Conservation (phyloP, 2,888 invertebrate species). For the Acronicta psi region DNA sequence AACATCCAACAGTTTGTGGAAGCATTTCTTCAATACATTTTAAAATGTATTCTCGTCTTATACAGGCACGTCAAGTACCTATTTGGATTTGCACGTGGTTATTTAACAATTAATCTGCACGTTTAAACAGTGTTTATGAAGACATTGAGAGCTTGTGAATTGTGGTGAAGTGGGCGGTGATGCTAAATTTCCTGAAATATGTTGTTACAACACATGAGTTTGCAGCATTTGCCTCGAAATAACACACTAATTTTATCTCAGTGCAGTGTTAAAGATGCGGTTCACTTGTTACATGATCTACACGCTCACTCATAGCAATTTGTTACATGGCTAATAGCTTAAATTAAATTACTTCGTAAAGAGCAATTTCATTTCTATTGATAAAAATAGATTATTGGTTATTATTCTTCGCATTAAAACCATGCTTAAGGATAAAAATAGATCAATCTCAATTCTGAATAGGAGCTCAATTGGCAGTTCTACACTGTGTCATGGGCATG, state of each 20-base stretch:
- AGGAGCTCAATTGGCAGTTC: constrained; percentile 19
- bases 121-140: constrained; percentile 65
- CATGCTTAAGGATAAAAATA: constrained; percentile 12
- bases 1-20: no score
- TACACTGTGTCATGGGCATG: constrained; percentile 3
- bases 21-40: not conserved
- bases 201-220: constrained; percentile 69
- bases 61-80: constrained; percentile 26
- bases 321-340: constrained; percentile 8
- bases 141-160: constrained; percentile 63
- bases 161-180: constrained; percentile 61
- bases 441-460: constrained; percentile 13
- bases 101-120: constrained; percentile 61
- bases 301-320: constrained; percentile 29
- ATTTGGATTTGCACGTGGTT: constrained; percentile 35
- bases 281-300: constrained; percentile 57
- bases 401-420: constrained; percentile 1
- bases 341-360: constrained; percentile 2
- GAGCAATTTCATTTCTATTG: not conserved
- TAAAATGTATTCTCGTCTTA: constrained; percentile 24
- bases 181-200: constrained; percentile 79
- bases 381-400: constrained; percentile 10
- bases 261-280: constrained; percentile 62
- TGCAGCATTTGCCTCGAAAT: constrained; percentile 73
- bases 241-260: constrained; percentile 74